Evolutionary conservation across 2,113 vertebrate species (phyloP), one percentile per base, ranked within the genome.

Genomic region (Todiramphus chloris): DNA sequence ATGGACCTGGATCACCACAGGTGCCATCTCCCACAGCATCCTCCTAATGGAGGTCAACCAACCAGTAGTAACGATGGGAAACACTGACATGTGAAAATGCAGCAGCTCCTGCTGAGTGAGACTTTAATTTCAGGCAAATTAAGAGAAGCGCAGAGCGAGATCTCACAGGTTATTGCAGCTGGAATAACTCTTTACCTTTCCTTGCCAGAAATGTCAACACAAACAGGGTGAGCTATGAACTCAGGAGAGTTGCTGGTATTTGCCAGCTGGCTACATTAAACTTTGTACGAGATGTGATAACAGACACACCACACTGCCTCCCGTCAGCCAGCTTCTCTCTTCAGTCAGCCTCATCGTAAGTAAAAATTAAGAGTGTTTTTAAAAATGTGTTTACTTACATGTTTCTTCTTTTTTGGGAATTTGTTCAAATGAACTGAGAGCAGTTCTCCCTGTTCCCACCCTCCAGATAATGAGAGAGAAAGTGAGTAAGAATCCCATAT

Each of bases 181-280:
- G 94, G 83, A 77, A 94, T 62, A 96, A 95, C 86, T 94, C 95
- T 93, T 89, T 84, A 90, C 90, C 80, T 92, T 95, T 67, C 80
- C 83, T 66, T 89, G 90, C 92, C 95, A 96, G 92, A 94, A 93
- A 74, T 84, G 93, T 93, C 93, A 93, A 81, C 88, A 87, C 48
- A 74, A 95, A 44, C 73, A 91, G 80, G 81, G 84, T 82, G 74
- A 95, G 94, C 80, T 63, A 68, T 41, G 80, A 96, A 39, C 96
- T 92, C 92, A n/a, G 69, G 88, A 93, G 92, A 92, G 35, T 4
- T 0, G 1, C 58, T 93, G 94, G 48, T 94, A 79, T 93, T 96
- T 93, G 92, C 96, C 96, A 96, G 92, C 88, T 93, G 95, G 88
- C 90, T 87, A 30, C 89, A 84, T 82, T 89, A 59, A 55, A 50